Percentiles rank a stretch among this genome's conserved stretches.
Evolutionary conservation across 2,888 invertebrate genomes (phyloP).

Genomic region (Philaethria dido): DNA sequence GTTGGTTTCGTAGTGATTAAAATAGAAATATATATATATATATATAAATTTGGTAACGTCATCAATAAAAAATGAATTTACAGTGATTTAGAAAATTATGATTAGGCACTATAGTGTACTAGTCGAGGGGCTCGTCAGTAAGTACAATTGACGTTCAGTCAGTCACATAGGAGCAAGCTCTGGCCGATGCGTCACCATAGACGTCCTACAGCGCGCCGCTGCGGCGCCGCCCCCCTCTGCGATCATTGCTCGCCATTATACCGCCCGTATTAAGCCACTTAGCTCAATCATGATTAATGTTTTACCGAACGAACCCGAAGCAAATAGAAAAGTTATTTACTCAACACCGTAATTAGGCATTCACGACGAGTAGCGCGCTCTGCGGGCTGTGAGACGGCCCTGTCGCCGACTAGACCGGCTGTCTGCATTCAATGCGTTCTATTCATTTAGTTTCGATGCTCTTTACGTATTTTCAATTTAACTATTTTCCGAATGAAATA

Average conservation of each 20-base stretch:
- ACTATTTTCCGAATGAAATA: background rate
- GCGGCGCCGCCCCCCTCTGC: slow-evolving; percentile 78
- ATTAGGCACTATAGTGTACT: background rate
- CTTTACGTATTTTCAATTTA: slow-evolving; percentile 36
- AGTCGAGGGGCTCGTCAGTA: slow-evolving; percentile 33
- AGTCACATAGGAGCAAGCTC: slow-evolving; percentile 23
- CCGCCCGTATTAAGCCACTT: slow-evolving; percentile 84
- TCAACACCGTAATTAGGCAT: slow-evolving; percentile 81
- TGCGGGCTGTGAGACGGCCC: slow-evolving; percentile 68
- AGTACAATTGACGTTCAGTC: slow-evolving; percentile 11
- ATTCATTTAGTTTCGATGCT: slow-evolving; percentile 55
- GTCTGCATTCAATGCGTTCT: slow-evolving; percentile 63
- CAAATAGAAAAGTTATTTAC: slow-evolving; percentile 84
- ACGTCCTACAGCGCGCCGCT: slow-evolving; percentile 69
- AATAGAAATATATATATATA: no score
- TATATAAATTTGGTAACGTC: no score
- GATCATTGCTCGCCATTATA: slow-evolving; percentile 82
- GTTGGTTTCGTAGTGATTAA: no score
- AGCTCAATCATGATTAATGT: slow-evolving; percentile 85
- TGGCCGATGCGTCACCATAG: slow-evolving; percentile 60
- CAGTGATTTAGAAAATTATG: no score
- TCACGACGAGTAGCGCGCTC: slow-evolving; percentile 76
- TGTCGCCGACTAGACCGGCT: slow-evolving; percentile 72
- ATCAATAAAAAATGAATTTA: background rate
- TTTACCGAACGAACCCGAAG: slow-evolving; percentile 77